Evolutionary conservation across 2,113 vertebrate genomes (phyloP), one percentile per base, ranked within the genome.

Genomic region (zebrafish (Danio rerio)): DNA sequence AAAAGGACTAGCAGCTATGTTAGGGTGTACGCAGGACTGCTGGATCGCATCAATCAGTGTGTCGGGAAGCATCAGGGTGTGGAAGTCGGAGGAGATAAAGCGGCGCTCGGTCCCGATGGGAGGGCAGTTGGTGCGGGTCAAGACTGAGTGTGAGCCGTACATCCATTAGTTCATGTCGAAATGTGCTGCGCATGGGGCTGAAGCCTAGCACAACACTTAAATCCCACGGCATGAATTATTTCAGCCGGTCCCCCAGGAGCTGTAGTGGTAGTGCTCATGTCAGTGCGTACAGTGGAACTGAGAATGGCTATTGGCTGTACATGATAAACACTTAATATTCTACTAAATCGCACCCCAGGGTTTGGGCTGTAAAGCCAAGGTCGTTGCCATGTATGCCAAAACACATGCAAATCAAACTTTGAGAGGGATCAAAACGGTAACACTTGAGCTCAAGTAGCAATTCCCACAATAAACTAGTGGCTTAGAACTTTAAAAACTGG

Each of bases 151-250:
- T 12, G 74, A 58, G 18, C 66, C 43, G 53, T 81, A 42, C 40
- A 75, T 68, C 80, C 45, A 81, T 82, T 81, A 62, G 69, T 68
- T 83, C 69, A 66, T 62, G 73, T 83, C 21, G n/a, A 69, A 45
- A 78, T 49, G 68, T 80, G 56, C 59, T 73, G 21, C 71, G 10
- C 40, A 2, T n/a, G 31, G 58, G 40, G 80, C 45, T 49, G 59
- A 84, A 68, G 78, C 79, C 52, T 55, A 52, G 43, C 62, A 59
- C 62, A 84, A 71, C 7, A 45, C 62, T 73, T 49, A 4, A 13
- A 55, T 69, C 59, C 16, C 31, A 40, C 12, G 5, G 16, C n/a
- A 74, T 49, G 52, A 78, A 81, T 40, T 45, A 82, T 63, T 61
- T 42, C 66, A 52, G 66, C 77, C 2, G 4, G 0, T 47, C 7